These are phyloP conservation scores for Archips xylosteana DNA, from an alignment of 2,888 invertebrate species.

Conservation along the genomic window DNA sequence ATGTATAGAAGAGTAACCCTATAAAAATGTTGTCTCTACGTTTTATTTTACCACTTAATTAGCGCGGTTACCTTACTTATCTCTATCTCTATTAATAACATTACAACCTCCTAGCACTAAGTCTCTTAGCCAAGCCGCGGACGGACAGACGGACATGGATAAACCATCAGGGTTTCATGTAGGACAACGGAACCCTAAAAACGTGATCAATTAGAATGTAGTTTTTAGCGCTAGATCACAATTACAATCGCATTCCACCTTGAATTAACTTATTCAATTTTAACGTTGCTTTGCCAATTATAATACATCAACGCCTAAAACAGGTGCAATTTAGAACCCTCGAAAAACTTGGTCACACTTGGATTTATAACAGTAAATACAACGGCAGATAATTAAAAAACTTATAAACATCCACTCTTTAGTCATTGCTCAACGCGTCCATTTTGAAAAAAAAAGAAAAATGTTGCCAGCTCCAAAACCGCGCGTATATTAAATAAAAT, in stretches of 20 bases:
- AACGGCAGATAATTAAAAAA: conserved; percentile 35
- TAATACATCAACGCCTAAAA: neutral
- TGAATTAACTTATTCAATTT: conserved; percentile 26
- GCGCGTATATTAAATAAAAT: conserved; percentile 12
- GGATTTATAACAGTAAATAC: conserved; percentile 33
- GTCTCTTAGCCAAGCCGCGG: too few relatives aligned
- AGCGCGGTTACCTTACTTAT: too few relatives aligned
- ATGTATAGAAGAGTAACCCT: too few relatives aligned
- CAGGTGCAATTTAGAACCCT: neutral
- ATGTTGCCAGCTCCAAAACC: conserved; percentile 23
- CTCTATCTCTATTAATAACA: too few relatives aligned
- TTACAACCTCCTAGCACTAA: too few relatives aligned
- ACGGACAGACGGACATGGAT: too few relatives aligned
- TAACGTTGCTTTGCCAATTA: conserved; percentile 12
- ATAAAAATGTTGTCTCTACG: too few relatives aligned
- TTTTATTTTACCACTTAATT: too few relatives aligned
- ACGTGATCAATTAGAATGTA: neutral
- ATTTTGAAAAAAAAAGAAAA: conserved; percentile 16
- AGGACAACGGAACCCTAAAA: too few relatives aligned
- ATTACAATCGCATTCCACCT: conserved; percentile 4
- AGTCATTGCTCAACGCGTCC: neutral
- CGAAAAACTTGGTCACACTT: conserved; percentile 8
- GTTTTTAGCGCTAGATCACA: neutral
- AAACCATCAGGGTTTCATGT: too few relatives aligned
- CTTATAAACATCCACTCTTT: conserved; percentile 17